These are phyloP conservation scores for Prinia subflava DNA, from an alignment of 2,113 vertebrate species.

Conservation along the genomic window DNA sequence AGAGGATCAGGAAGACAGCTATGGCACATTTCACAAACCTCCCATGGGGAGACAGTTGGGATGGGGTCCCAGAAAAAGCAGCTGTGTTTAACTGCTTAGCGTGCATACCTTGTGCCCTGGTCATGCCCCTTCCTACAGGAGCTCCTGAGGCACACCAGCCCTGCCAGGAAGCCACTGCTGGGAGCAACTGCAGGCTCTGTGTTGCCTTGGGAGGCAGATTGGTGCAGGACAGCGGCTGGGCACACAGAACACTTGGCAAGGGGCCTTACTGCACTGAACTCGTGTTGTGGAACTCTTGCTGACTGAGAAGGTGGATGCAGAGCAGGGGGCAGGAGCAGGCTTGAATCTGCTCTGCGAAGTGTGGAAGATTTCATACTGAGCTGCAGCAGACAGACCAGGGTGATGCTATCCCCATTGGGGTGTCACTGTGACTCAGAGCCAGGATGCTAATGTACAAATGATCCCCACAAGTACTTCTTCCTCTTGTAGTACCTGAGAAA, in stretches of 20 bases:
- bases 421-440: background rate
- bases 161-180: background rate
- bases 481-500: background rate
- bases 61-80: background rate
- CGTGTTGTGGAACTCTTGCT: background rate
- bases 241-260: background rate
- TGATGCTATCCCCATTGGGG: rapidly evolving
- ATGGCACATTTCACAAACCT: background rate
- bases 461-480: background rate
- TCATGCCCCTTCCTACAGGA: background rate
- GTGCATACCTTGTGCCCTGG: background rate
- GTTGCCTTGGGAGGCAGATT: background rate
- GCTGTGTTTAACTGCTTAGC: background rate
- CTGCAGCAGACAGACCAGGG: background rate
- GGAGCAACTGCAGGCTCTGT: background rate
- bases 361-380: background rate
- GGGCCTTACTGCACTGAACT: background rate
- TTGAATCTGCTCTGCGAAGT: background rate
- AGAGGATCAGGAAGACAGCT: background rate
- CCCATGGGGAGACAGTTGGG: rapidly evolving
- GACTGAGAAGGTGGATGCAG: background rate
- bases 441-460: background rate
- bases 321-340: background rate
- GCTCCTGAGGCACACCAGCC: background rate
- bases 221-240: too few species aligned